Evolutionary conservation across 2,888 invertebrate species (phyloP).

Genomic region (Lamellibrachia satsuma): DNA sequence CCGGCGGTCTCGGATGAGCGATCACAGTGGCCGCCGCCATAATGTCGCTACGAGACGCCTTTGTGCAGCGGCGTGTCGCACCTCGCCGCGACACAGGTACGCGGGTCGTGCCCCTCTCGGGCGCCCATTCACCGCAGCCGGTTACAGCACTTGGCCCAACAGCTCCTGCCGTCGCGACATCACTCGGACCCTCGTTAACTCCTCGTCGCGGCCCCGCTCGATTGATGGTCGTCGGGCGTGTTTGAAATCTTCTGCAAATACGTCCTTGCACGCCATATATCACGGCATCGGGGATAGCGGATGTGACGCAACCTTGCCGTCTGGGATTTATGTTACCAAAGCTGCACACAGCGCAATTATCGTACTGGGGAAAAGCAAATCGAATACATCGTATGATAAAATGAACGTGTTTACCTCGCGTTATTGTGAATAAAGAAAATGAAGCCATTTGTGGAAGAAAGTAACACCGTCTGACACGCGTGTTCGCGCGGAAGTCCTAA

Average conservation of each 20-base stretch:
- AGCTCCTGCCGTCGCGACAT: neutral
- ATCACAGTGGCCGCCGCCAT: neutral
- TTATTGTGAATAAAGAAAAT: too few relatives aligned
- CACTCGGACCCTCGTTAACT: slow-evolving; percentile 1
- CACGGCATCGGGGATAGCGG: neutral
- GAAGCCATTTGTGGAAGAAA: too few relatives aligned
- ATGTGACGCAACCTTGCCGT: neutral
- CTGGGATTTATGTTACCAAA: neutral
- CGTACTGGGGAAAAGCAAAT: too few relatives aligned
- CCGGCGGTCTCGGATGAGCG: neutral
- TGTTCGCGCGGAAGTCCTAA: too few relatives aligned
- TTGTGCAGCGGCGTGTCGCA: neutral
- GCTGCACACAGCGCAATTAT: too few relatives aligned
- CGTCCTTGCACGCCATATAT: neutral
- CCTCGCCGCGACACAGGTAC: neutral
- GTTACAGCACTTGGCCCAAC: neutral
- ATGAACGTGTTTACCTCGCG: too few relatives aligned
- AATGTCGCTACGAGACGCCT: neutral
- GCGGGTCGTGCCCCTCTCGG: neutral
- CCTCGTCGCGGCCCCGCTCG: neutral
- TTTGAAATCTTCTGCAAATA: neutral
- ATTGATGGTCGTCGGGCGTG: neutral
- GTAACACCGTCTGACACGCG: too few relatives aligned
- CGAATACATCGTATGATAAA: too few relatives aligned
- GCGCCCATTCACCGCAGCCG: neutral